Base-by-base conservation (phyloP, 2,888 invertebrate species). In the Elysia crispata region DNA sequence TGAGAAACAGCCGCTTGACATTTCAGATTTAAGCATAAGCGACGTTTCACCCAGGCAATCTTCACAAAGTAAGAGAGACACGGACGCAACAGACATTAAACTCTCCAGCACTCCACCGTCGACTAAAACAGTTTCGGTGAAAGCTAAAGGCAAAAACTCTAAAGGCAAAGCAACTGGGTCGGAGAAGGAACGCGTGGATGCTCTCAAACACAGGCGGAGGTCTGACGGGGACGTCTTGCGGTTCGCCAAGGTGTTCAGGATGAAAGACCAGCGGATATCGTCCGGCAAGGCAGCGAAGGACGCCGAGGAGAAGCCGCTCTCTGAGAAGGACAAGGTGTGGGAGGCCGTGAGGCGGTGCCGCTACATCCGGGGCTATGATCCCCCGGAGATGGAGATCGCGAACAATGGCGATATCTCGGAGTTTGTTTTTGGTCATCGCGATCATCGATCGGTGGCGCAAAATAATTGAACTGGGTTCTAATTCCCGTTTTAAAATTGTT, bases 321-420 rank as follows among this genome's bases (percentile, higher is more conserved):
- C 31, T 23, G 74, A 77, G 23, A 49, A 67, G 0, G 67, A 75
- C 13, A 80, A 79, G 3, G 66, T 82, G 13, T 86, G 86, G 86
- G 80, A 81, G 30, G 81, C 85, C 33, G 83, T 85, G 25, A 54
- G 64, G 77, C 80, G 74, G 69, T 84, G 84, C 76, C 80, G 83
- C 0, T 86, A 86, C 66, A 81, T 86, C 23, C 76, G 86, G 28
- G 86, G 86, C 13, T 85, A 86, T 30, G 83, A 86, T 41, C 86
- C 86, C 13, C 86, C 86, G 0, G 85, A 85, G 66, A 85, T 86
- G 86, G 82, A 85, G 82, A 84, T 84, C 1, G 41, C 15, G 20
- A 23, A 60, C n/a, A 41, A 11, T 11, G 11, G 41, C 11, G 84
- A 85, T 31, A 31, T 82, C 1, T 70, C 74, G 3, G 60, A 81